A percentile compares a stretch with the other conserved stretches of the same genome.
These are phyloP conservation scores for Gonioctena quinquepunctata DNA, from an alignment of 1,140 invertebrate genomes.

Conservation along the genomic window DNA sequence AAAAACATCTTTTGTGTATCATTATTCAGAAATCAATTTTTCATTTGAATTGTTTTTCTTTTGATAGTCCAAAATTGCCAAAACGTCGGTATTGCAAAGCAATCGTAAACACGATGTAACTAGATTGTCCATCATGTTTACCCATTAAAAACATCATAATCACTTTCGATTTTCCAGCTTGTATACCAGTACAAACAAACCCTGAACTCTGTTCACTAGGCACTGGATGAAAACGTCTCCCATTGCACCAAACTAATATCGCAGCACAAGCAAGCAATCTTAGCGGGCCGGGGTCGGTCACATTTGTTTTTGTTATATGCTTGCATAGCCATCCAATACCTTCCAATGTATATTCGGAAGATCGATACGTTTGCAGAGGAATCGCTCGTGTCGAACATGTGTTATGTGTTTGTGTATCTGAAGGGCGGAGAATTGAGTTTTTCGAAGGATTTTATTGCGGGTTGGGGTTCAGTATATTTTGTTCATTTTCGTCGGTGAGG, in stretches of 20 bases:
- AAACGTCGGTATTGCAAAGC: too few relatives aligned
- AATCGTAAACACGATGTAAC: too few relatives aligned
- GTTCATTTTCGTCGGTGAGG: too few relatives aligned
- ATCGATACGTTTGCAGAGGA: constrained; percentile 33
- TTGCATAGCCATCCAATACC: constrained; percentile 44
- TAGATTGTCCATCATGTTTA: too few relatives aligned
- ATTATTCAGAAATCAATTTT: too few relatives aligned
- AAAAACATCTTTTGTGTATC: too few relatives aligned
- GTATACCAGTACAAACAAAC: background rate
- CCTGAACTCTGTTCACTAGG: background rate
- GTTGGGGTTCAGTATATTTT: too few relatives aligned
- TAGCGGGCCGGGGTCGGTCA: constrained; percentile 27
- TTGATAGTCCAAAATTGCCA: too few relatives aligned
- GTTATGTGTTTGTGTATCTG: constrained; percentile 14
- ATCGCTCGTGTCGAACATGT: constrained; percentile 26
- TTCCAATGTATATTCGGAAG: constrained; percentile 34
- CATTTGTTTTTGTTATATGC: constrained; percentile 45
- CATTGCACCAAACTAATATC: constrained; percentile 35
- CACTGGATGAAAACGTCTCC: constrained; percentile 4
- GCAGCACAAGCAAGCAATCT: constrained; percentile 35
- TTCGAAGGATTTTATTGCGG: too few relatives aligned
- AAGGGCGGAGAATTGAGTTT: background rate
- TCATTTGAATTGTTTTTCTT: too few relatives aligned
- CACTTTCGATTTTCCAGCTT: background rate
- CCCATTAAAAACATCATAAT: too few relatives aligned